Base-by-base conservation (phyloP, 2,888 invertebrate genomes). In the Dorcus parallelipipedus region DNA sequence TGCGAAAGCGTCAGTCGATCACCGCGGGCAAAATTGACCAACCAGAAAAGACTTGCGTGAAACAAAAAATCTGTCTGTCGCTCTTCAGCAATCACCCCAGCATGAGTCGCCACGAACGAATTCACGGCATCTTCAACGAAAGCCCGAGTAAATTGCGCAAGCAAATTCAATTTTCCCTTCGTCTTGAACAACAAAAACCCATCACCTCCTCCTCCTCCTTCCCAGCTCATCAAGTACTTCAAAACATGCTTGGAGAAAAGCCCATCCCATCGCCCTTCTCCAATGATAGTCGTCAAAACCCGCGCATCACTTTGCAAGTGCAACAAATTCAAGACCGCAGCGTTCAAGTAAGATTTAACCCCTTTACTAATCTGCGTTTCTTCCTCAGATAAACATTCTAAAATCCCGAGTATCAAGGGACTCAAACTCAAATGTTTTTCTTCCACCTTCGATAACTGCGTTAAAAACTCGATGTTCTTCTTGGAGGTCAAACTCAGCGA, bases 231-330 rank as follows among this genome's bases (percentile, higher is more conserved):
- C 1, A 85, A 73, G 67, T 86, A 86, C 56, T 77, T 79, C 39
- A 70, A 47, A 49, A 67, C 50, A 23, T 80, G 72, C 8, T 49
- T 40, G 6, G 79, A 33, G 6, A 33, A 76, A 51, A 82, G 68
- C 20, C 72, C 54, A 38, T 68, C 76, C 5, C 80, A 58, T 63
- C 83, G 77, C 45, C 79, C 79, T 66, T 81, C 80, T n/a, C 79
- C 76, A 47, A 82, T 77, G 49, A 85, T 71, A 38, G 79, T 71
- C 63, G 81, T 79, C 2, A 86, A 81, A 54, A 81, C 67, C 50
- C 80, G 78, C 1, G 83, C 81, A 2, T 80, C 78, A 61, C 82
- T 82, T 76, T 86, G 87, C 55, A 78, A 79, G 69, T 88, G 86
- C 26, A 87, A 78, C 63, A 86, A 79, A 73, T 85, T 83, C n/a